Evolutionary conservation across 2,113 vertebrate genomes (phyloP).

Genomic region (Pimephales promelas): DNA sequence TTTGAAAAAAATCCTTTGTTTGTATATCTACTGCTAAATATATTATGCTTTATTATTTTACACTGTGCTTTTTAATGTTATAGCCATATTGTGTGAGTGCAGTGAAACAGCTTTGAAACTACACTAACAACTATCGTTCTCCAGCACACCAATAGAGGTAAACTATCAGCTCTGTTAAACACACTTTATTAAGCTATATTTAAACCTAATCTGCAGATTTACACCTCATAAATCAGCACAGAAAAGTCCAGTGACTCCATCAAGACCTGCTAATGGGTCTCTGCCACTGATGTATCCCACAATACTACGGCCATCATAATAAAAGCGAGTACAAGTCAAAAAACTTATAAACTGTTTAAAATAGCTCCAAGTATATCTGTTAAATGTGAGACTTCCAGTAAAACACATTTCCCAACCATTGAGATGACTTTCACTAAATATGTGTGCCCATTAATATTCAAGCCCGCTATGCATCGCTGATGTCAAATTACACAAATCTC

Average conservation of each 20-base stretch:
- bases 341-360: neutral
- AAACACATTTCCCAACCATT: neutral
- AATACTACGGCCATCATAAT: neutral
- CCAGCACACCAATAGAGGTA: neutral
- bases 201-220: neutral
- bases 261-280: neutral
- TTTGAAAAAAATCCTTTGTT: no score
- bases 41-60: neutral
- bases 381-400: neutral
- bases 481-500: neutral
- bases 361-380: neutral
- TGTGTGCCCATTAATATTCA: constrained; percentile 17
- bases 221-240: neutral
- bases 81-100: neutral
- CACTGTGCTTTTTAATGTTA: neutral
- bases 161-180: neutral
- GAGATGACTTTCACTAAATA: neutral
- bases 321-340: neutral
- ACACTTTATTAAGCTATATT: neutral
- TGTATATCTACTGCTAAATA: neutral
- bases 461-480: neutral
- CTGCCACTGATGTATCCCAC: neutral
- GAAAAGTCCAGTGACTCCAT: neutral
- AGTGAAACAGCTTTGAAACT: neutral
- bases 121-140: neutral